Base-by-base conservation (phyloP, 1,140 invertebrate genomes). In the Bacillus rossius region DNA sequence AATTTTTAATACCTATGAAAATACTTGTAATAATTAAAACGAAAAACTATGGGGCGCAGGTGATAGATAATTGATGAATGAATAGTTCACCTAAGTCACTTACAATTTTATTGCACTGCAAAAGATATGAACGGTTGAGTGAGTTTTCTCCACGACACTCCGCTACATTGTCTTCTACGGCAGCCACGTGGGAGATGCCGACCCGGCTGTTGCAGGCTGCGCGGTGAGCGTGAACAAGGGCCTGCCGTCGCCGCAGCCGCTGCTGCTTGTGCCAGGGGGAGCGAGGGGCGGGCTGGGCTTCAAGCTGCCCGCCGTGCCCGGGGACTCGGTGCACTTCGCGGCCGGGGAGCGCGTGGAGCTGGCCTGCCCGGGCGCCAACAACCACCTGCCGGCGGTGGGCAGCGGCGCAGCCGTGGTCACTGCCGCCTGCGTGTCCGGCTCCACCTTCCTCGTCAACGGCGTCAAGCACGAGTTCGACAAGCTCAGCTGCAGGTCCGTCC, bases 121-220 rank as follows among this genome's bases (percentile, higher is more conserved):
- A n/a, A n/a, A n/a, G n/a, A n/a, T n/a, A n/a, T n/a, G n/a, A n/a
- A n/a, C n/a, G n/a, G n/a, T n/a, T n/a, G n/a, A n/a, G n/a, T n/a
- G n/a, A n/a, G n/a, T n/a, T n/a, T n/a, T n/a, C n/a, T n/a, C n/a
- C n/a, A n/a, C n/a, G n/a, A n/a, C n/a, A n/a, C n/a, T n/a, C n/a
- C n/a, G n/a, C n/a, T n/a, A n/a, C n/a, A n/a, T n/a, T n/a, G n/a
- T n/a, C n/a, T n/a, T n/a, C n/a, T n/a, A n/a, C n/a, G n/a, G n/a
- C n/a, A n/a, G n/a, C n/a, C n/a, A n/a, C n/a, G n/a, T n/a, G n/a
- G n/a, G n/a, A n/a, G n/a, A n/a, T n/a, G n/a, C n/a, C n/a, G n/a
- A n/a, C n/a, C n/a, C n/a, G n/a, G n/a, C n/a, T n/a, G n/a, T n/a
- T 50, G 7, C 48, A 54, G 52, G 52, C 2, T 57, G 55, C 45